phyloP scores from a whole-genome alignment of 1,140 invertebrate species.

The Akabosia matsudoensis region DNA sequence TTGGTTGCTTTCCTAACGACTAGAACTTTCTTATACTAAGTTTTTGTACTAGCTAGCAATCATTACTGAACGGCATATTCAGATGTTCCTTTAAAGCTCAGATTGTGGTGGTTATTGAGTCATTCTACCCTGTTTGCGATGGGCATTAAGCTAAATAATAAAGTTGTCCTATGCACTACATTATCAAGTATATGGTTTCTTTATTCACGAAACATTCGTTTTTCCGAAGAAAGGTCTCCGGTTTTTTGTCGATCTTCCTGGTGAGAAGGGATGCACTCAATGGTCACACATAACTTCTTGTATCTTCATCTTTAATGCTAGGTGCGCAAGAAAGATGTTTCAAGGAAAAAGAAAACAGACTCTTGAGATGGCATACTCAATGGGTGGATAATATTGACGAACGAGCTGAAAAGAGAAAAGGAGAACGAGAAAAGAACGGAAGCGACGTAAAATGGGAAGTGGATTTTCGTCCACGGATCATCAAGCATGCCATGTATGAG shows the following conservation, averaged over 20 bases:
- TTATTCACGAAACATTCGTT: too few species aligned
- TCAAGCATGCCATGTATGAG: constrained; percentile 21
- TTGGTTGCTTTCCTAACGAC: too few species aligned
- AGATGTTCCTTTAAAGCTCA: too few species aligned
- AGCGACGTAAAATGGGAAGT: constrained; percentile 8
- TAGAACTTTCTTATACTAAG: too few species aligned
- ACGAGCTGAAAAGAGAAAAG: background rate
- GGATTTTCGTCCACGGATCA: constrained; percentile 9
- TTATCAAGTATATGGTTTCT: too few species aligned
- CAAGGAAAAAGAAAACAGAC: background rate
- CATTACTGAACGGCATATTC: too few species aligned
- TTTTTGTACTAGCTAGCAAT: too few species aligned
- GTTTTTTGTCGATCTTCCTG: too few species aligned
- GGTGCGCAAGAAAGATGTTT: background rate
- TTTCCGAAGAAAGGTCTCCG: background rate
- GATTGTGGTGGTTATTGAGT: too few species aligned
- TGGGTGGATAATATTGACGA: constrained; percentile 15
- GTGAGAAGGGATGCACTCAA: constrained; percentile 12
- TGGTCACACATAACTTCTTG: background rate
- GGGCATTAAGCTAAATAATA: too few species aligned
- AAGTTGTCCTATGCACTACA: too few species aligned
- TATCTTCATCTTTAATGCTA: background rate
- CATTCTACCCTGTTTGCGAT: too few species aligned
- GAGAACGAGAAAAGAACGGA: background rate
- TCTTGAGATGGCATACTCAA: background rate